Percentiles rank a stretch among this genome's conserved stretches.
Evolutionary conservation across 2,113 vertebrate species (phyloP).

Genomic region (Seriola aureovittata): DNA sequence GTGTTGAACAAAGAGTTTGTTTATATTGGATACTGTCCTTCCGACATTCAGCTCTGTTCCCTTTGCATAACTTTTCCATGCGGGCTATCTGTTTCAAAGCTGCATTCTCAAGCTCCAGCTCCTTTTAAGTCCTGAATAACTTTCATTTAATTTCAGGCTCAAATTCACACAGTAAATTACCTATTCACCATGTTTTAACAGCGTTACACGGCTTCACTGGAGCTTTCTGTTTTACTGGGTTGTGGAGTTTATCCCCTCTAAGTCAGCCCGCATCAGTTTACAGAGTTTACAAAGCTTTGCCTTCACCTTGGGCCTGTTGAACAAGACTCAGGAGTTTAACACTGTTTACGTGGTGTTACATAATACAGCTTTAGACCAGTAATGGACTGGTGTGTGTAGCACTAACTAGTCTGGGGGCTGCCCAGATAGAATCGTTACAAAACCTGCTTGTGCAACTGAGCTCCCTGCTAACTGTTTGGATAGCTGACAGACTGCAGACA

Average conservation of each 20-base stretch:
- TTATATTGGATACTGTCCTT: slow-evolving; percentile 62
- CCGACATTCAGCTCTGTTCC: slow-evolving; percentile 35
- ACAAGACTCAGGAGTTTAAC: slow-evolving; percentile 49
- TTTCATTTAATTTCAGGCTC: slow-evolving; percentile 52
- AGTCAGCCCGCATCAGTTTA: slow-evolving; percentile 21
- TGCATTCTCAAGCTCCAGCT: slow-evolving; percentile 9
- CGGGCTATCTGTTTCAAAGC: slow-evolving; percentile 46
- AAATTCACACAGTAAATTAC: slow-evolving; percentile 56
- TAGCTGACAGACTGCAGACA: slow-evolving; percentile 38
- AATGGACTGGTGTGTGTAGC: slow-evolving; percentile 13
- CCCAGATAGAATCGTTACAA: slow-evolving; percentile 38
- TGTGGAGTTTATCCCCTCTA: slow-evolving; percentile 48
- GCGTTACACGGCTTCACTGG: slow-evolving; percentile 33
- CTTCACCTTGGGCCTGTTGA: slow-evolving; percentile 23
- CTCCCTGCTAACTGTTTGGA: slow-evolving; percentile 45
- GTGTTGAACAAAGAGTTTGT: slow-evolving; percentile 62
- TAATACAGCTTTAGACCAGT: slow-evolving; percentile 48
- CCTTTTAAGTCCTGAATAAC: slow-evolving; percentile 42
- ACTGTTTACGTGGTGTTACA: slow-evolving; percentile 49
- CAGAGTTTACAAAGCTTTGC: slow-evolving; percentile 42
- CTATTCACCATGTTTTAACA: slow-evolving; percentile 53
- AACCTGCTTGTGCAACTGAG: slow-evolving; percentile 46
- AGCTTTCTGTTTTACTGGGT: slow-evolving; percentile 35
- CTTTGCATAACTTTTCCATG: slow-evolving; percentile 56
- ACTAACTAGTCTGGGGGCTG: slow-evolving; percentile 25